A percentile compares a stretch with the other conserved stretches of the same genome.
phyloP scores from a whole-genome alignment of 2,113 vertebrate species.

The Eurystomus gularis region DNA sequence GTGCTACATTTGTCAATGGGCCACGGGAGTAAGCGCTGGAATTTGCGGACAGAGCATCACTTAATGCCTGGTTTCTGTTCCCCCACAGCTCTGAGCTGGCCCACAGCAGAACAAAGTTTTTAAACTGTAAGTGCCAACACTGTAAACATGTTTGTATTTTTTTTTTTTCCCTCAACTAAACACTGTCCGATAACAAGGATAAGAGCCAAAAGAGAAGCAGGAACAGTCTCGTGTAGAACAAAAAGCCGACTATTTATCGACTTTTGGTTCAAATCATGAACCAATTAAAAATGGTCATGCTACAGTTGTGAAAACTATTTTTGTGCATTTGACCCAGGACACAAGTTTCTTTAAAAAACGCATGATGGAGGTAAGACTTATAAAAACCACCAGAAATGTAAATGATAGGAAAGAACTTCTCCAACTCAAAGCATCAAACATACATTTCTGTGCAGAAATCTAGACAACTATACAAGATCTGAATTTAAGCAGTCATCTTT shows the following conservation, averaged over 20 bases:
- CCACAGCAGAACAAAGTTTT: slow-evolving; percentile 61
- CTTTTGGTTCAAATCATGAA: slow-evolving; percentile 58
- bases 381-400: slow-evolving; percentile 72
- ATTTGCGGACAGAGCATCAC: slow-evolving; percentile 30
- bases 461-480: slow-evolving; percentile 93
- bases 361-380: slow-evolving; percentile 76
- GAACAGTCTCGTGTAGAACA: slow-evolving; percentile 51
- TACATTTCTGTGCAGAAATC: slow-evolving; percentile 88
- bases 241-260: slow-evolving; percentile 7
- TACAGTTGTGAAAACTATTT: slow-evolving; percentile 70
- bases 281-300: slow-evolving; percentile 72
- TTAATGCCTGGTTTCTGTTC: slow-evolving; percentile 7
- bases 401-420: slow-evolving; percentile 74
- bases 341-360: slow-evolving; percentile 59
- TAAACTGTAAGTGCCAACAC: slow-evolving; percentile 69
- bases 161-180: background rate
- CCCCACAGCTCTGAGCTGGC: slow-evolving; percentile 44
- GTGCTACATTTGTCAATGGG: slow-evolving; percentile 56
- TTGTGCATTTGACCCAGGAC: slow-evolving; percentile 73
- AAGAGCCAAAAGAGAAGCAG: slow-evolving; percentile 66
- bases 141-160: slow-evolving; percentile 68
- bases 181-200: slow-evolving; percentile 54
- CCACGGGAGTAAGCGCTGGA: slow-evolving; percentile 31
- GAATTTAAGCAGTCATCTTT: slow-evolving; percentile 91
- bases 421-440: slow-evolving; percentile 80